A percentile compares a stretch with the other conserved stretches of the same genome.
These are phyloP conservation scores for Austrofundulus limnaeus DNA, from an alignment of 2,113 vertebrate species.

Conservation along the genomic window DNA sequence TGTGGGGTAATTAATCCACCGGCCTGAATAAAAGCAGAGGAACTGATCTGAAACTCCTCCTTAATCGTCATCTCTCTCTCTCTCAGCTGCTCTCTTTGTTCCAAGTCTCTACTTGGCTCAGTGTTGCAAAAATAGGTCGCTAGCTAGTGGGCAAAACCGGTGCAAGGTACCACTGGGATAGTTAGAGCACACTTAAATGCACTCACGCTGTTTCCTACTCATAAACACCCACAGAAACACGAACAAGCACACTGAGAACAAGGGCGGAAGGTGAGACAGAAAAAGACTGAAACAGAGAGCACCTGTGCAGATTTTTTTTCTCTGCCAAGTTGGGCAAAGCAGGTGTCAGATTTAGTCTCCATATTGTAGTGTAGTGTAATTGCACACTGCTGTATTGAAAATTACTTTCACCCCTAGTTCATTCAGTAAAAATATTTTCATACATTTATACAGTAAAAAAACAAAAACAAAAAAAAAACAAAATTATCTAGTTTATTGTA, in stretches of 20 bases:
- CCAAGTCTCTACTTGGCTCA: slow-evolving; percentile 61
- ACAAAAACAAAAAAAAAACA: too few species aligned
- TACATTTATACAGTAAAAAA: too few species aligned
- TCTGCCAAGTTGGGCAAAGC: slow-evolving; percentile 51
- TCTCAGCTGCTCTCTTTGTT: slow-evolving; percentile 39
- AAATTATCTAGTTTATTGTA: not conserved
- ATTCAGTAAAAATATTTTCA: not conserved
- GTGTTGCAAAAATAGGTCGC: slow-evolving; percentile 75
- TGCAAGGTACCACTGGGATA: slow-evolving; percentile 54
- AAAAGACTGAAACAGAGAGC: slow-evolving; percentile 12
- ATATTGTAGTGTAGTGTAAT: slow-evolving; percentile 26
- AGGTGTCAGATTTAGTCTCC: slow-evolving; percentile 46
- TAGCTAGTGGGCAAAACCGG: slow-evolving; percentile 59
- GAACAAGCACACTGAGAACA: slow-evolving; percentile 13
- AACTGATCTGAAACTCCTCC: slow-evolving; percentile 50
- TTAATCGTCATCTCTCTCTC: not conserved
- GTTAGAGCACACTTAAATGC: slow-evolving; percentile 26
- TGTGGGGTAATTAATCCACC: slow-evolving; percentile 80
- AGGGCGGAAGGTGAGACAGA: slow-evolving; percentile 19
- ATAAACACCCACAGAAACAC: slow-evolving; percentile 20
- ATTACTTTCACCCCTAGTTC: not conserved
- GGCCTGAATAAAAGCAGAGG: slow-evolving; percentile 63
- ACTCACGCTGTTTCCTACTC: slow-evolving; percentile 26
- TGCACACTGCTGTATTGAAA: slow-evolving; percentile 14
- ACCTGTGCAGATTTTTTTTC: slow-evolving; percentile 30